Evolutionary conservation across 2,113 vertebrate genomes (phyloP), one percentile per base, ranked within the genome.

Genomic region (Eudyptes chrysolophus): DNA sequence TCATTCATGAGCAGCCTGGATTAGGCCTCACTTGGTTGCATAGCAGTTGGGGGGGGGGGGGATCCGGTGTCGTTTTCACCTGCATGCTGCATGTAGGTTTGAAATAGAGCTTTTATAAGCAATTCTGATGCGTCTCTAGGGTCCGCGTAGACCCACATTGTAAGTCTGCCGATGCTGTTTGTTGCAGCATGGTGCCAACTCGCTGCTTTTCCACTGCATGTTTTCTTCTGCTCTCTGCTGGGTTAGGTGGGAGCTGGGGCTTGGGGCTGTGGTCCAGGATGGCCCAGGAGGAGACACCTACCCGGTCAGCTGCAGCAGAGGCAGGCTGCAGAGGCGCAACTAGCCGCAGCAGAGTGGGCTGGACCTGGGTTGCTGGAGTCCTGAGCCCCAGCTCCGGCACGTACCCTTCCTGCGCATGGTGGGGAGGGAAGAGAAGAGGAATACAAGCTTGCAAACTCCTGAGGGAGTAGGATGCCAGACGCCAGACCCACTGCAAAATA

Each of bases 41-140:
- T 38, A 24, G 54, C 40, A 26, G 1, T 13, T 2, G 0, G 18
- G 34, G 36, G 40, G 40, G n/a, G 10, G 40, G 42, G 7, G 27
- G 3, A 13, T 18, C 29, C 42, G 27, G 55, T 0, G 0, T 10
- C 0, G 0, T 7, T 61, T 42, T 40, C 5, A 5, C 25, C 13
- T 42, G 27, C 1, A 0, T 42, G 40, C 48, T 61, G 60, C 7
- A 1, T 18, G 4, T 2, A 2, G 46, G 15, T 24, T 75, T 46
- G 32, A 78, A 77, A 2, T 0, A 3, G 26, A 64, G 30, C 51
- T 77, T 36, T 81, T 40, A 2, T 7, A 36, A 46, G 58, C 34
- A 42, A 5, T 14, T 48, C 8, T 12, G 38, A 7, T 24, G 4
- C 22, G 6, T 16, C 52, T 51, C 19, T 15, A 11, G 42, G 19